Conservation (phyloP, 1,140 invertebrate species). For the Phthorimaea operculella region DNA sequence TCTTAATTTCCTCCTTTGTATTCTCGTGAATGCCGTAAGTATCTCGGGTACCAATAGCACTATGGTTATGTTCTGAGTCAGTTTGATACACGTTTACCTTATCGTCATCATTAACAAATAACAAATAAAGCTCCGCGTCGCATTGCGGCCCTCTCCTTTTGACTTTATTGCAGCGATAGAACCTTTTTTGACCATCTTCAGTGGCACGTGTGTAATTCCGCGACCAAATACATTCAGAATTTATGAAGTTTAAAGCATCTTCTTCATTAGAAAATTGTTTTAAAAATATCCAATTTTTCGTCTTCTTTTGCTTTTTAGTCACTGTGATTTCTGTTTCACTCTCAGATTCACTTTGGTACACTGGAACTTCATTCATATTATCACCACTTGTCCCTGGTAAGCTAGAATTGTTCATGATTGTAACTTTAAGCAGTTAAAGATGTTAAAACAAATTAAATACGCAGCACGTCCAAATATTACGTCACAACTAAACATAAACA, state of each 20-base stretch:
- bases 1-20: background rate
- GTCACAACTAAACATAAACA: background rate
- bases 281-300: background rate
- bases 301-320: background rate
- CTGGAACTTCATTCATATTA: background rate
- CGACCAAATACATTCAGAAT: constrained; percentile 1
- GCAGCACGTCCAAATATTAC: background rate
- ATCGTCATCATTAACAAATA: background rate
- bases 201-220: background rate
- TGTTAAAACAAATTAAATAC: background rate
- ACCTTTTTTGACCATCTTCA: background rate
- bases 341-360: background rate
- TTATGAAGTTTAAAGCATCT: background rate
- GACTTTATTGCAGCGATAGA: background rate
- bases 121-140: background rate
- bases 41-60: background rate
- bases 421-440: background rate
- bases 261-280: background rate
- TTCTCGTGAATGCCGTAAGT: background rate
- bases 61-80: background rate
- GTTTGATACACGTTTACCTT: background rate
- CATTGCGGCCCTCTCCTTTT: background rate
- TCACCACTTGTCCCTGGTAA: background rate
- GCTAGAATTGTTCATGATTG: background rate
- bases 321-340: background rate